Base-by-base conservation (phyloP, 2,113 vertebrate genomes). In the Cettia cetti region DNA sequence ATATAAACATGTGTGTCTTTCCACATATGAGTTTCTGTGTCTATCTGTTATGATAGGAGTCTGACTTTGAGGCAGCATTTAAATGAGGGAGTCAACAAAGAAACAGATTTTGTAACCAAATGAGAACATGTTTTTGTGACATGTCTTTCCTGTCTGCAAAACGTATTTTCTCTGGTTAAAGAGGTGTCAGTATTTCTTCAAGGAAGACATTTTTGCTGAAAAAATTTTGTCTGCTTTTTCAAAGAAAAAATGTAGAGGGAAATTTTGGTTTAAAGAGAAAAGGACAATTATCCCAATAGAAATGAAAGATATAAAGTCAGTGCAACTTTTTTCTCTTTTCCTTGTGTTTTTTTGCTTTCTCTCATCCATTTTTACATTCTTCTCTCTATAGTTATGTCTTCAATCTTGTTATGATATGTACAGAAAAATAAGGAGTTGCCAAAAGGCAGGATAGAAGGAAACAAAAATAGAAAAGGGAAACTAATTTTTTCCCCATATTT, bases 81-180 rank as follows among this genome's bases (percentile, higher is more conserved):
- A 95, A 94, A 97, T 95, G 57, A 96, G 61, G 77, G 76, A 95
- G 89, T 95, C 92, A 91, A 94, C 84, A 91, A 95, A 95, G 93
- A 91, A 94, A 95, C 89, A 95, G 91, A 94, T 94, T 96, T 95
- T 92, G 94, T 94, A 95, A 92, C 86, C 78, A 94, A 94, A 96
- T 95, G 82, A 95, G 93, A 95, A 94, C 93, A 95, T 92, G 85
- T 94, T 96, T 96, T 82, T 92, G 54, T 94, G 95, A 89, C 95
- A 84, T 95, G 82, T 79, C 86, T 95, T 94, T 95, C 81, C 89
- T 94, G 84, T 87, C 91, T 95, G 81, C 57, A 94, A 91, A 96
- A 91, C 23, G 56, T 40, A 92, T 96, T 92, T 94, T 95, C 89
- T 90, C 57, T 92, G 84, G 87, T 94, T 94, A 94, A 94, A 95